Percentiles rank a stretch among this genome's conserved stretches.
Evolutionary conservation across 2,888 invertebrate genomes (phyloP).

Genomic region (Frankliniella fusca): DNA sequence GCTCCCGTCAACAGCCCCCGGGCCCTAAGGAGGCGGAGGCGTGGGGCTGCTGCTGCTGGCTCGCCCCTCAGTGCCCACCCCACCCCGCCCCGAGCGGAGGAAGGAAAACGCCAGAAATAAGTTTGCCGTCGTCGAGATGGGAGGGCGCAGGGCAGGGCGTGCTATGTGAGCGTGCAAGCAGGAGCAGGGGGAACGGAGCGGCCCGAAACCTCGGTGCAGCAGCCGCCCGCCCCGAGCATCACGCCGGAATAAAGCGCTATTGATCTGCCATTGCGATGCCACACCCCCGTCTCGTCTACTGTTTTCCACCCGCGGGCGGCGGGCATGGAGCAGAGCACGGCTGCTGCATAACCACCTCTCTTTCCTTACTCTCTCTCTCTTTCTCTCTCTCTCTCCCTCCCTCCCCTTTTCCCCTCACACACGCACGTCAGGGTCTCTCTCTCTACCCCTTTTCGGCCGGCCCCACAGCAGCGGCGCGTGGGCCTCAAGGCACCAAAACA

Average conservation of each 20-base stretch:
- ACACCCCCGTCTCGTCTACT: too few species aligned
- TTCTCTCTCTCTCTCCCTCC: background rate
- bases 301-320: too few species aligned
- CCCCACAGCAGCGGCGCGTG: background rate
- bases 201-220: too few species aligned
- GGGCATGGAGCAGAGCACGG: too few species aligned
- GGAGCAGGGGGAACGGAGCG: too few species aligned
- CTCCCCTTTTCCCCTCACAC: background rate
- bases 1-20: conserved; percentile 1
- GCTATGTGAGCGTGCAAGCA: too few species aligned
- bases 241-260: too few species aligned
- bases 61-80: background rate
- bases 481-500: conserved; percentile 14
- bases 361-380: too few species aligned
- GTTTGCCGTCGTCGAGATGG: background rate
- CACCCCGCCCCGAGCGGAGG: background rate
- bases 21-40: background rate
- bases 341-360: too few species aligned
- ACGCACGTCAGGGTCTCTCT: background rate
- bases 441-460: background rate
- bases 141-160: background rate
- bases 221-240: too few species aligned
- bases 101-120: background rate
- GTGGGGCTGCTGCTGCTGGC: too few species aligned
- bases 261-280: too few species aligned